Conservation (phyloP, 2,113 vertebrate species). For the Sebastes schlegelii region DNA sequence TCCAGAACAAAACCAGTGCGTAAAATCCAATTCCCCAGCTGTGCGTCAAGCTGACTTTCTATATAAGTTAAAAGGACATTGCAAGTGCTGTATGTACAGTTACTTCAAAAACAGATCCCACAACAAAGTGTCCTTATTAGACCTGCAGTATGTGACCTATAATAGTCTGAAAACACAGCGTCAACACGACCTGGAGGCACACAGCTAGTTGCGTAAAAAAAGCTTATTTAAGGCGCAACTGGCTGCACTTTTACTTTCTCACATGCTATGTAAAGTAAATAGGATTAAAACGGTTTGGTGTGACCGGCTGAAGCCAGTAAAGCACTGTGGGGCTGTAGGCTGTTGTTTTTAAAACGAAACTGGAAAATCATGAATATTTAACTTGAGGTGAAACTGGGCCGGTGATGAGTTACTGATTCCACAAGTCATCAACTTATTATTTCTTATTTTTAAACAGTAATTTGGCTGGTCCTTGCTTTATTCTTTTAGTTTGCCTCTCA, state of each 20-base stretch:
- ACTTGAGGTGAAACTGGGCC: neutral
- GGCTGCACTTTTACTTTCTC: conserved; percentile 66
- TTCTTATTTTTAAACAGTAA: neutral
- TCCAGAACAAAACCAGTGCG: conserved; percentile 21
- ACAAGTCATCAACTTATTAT: neutral
- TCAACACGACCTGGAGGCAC: conserved; percentile 34
- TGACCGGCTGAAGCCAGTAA: conserved; percentile 52
- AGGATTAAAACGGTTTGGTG: conserved; percentile 61
- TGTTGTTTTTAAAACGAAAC: conserved; percentile 7
- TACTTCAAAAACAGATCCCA: conserved; percentile 22
- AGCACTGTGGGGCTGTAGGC: conserved; percentile 1
- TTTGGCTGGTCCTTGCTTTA: neutral
- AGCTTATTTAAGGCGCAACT: conserved; percentile 44
- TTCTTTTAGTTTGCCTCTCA: neutral
- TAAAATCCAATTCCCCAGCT: conserved; percentile 39
- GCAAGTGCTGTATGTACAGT: neutral
- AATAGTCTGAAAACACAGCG: neutral
- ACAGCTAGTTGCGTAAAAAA: conserved; percentile 26
- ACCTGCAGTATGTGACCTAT: conserved; percentile 35
- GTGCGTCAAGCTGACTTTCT: conserved; percentile 3
- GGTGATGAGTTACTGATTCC: conserved; percentile 8
- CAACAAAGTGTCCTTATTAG: conserved; percentile 56
- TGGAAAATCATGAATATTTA: conserved; percentile 29
- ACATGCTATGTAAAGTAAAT: conserved; percentile 62
- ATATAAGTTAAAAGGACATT: neutral